These are phyloP conservation scores for Pseudorhiza aurosa DNA, from an alignment of 30 jellyfish, hydroid and myxozoan genomes.

Conservation along the genomic window DNA sequence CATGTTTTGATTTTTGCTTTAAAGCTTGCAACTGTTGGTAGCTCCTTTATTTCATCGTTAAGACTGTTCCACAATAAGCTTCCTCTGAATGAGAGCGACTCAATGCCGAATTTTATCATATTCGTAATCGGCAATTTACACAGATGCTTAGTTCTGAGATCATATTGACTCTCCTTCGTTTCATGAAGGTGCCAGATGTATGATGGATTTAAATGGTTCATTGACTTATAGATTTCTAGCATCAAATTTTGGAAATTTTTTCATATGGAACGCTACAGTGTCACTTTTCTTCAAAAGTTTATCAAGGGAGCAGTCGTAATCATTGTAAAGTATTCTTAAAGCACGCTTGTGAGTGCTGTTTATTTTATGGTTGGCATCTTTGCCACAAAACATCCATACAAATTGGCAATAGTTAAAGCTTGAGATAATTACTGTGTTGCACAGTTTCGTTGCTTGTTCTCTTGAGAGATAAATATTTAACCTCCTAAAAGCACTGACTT, in stretches of 20 bases:
- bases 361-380: conserved; percentile 13
- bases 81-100: conserved; percentile 22
- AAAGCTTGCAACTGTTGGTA: conserved; percentile 29
- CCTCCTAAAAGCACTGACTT: conserved; percentile 25
- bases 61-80: conserved; percentile 18
- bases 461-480: neutral
- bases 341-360: conserved; percentile 38
- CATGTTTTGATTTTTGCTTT: conserved; percentile 32
- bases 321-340: conserved; percentile 50
- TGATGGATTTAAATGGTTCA: conserved; percentile 33
- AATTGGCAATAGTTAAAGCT: conserved; percentile 50
- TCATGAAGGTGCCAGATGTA: conserved; percentile 45
- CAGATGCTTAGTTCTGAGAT: conserved; percentile 16
- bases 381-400: conserved; percentile 38
- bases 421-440: conserved; percentile 9
- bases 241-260: conserved; percentile 34
- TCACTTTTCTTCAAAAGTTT: conserved; percentile 11
- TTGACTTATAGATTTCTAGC: conserved; percentile 46
- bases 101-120: conserved; percentile 4
- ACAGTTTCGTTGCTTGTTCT: conserved; percentile 23
- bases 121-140: conserved; percentile 39
- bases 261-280: conserved; percentile 9
- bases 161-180: conserved; percentile 19
- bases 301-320: conserved; percentile 21
- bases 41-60: conserved; percentile 5